Base-by-base conservation (phyloP, 2,113 vertebrate species). In the Petroica traversi region DNA sequence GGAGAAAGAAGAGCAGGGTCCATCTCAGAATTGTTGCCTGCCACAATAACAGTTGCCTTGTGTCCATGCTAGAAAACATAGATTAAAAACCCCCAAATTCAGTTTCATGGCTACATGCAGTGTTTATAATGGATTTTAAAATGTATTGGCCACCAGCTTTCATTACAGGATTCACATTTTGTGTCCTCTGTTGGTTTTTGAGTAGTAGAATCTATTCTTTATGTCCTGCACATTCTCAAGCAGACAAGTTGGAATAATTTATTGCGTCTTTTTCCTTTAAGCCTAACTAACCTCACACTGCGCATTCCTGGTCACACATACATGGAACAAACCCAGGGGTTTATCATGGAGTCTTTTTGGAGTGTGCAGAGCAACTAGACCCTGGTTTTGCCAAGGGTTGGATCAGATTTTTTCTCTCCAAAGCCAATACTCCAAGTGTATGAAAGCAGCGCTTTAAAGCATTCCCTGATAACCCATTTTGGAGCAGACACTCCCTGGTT, bases 281-380 rank as follows among this genome's bases (percentile, higher is more conserved):
- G 33, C 15, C 19, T 43, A 10, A 10, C 8, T 45, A 1, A 38
- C 16, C 26, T 81, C 17, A 24, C 8, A 2, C 14, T 18, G 22
- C 6, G 0, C 17, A 2, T 38, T 45, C 38, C 52, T 49, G 33
- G 22, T 33, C 49, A 24, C 8, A 4, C 3, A 1, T 3, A 12
- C 14, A 3, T 17, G 19, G 51, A 78, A 25, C 24, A 67, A 43
- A 33, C 3, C 10, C 19, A n/a, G 9, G 25, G 9, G 12, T 63
- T 59, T 36, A 12, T 20, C 13, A 5, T 5, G 10, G 29, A 12
- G 4, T 48, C 8, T 22, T 18, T 55, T 13, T 15, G 25, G 13
- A 67, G 20, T 4, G 11, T 14, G n/a, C 9, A 55, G 23, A 6
- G 14, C 23, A 36, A 0, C 5, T 11, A 0, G 4, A 40, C 46